These are phyloP conservation scores for Lasioglossum calceatum DNA, from an alignment of 2,888 invertebrate species.

Conservation along the genomic window DNA sequence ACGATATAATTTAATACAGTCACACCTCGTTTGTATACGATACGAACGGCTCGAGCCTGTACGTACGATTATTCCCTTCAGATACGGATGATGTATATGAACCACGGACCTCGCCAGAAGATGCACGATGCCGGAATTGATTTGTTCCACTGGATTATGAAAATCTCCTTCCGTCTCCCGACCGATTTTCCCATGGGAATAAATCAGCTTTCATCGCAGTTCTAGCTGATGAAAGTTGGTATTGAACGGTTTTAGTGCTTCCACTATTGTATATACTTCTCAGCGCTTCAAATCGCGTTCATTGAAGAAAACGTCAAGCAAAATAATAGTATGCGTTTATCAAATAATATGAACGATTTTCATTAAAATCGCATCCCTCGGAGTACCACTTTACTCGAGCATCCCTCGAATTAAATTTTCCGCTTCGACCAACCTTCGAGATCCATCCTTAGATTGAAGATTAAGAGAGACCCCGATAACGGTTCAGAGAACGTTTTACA, in stretches of 20 bases:
- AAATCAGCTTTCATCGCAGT: neutral
- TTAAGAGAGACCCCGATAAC: slow-evolving; percentile 26
- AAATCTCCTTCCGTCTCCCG: neutral
- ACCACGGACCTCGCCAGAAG: neutral
- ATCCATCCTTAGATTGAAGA: neutral
- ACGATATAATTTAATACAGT: slow-evolving; percentile 58
- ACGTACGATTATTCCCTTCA: slow-evolving; percentile 18
- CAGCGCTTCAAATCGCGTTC: too few species aligned
- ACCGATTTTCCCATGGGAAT: neutral
- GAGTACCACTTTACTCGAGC: neutral
- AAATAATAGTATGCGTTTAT: too few species aligned
- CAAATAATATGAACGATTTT: neutral
- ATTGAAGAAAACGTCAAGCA: too few species aligned
- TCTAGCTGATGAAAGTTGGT: neutral
- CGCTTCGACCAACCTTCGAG: neutral
- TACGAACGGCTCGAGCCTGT: neutral
- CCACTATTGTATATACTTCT: neutral
- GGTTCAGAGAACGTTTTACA: slow-evolving; percentile 31
- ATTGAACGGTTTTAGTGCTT: neutral
- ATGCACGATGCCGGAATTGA: slow-evolving; percentile 15
- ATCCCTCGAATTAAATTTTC: neutral
- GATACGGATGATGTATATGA: slow-evolving; percentile 13
- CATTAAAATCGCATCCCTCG: neutral
- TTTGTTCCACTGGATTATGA: slow-evolving; percentile 14
- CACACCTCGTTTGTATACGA: slow-evolving; percentile 37